These are phyloP conservation scores for Callipepla squamata DNA, from an alignment of 2,113 vertebrate species.

Conservation along the genomic window DNA sequence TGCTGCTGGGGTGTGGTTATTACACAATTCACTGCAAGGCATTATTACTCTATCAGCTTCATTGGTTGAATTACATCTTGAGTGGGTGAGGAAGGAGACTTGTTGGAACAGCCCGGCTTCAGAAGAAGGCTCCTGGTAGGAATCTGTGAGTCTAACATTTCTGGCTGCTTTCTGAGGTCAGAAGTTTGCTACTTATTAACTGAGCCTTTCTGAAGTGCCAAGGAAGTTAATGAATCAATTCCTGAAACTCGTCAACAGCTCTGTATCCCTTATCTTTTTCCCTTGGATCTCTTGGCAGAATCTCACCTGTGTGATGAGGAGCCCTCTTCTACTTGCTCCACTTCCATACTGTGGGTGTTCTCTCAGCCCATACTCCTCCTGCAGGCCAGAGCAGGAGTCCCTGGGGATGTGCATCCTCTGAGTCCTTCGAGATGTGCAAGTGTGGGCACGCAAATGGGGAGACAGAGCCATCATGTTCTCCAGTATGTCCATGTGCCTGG, in stretches of 20 bases:
- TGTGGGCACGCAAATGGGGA: not conserved
- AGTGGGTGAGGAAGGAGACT: constrained; percentile 49
- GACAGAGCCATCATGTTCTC: not conserved
- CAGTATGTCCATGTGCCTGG: not conserved
- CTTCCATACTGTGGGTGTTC: not conserved
- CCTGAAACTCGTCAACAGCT: constrained; percentile 28
- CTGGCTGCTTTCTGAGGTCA: constrained; percentile 36
- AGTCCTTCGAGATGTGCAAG: not conserved
- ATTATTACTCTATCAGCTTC: constrained; percentile 14
- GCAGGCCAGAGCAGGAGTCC: not conserved
- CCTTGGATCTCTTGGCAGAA: not conserved
- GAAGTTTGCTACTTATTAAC: constrained; percentile 36
- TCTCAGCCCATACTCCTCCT: not conserved
- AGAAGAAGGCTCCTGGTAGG: not conserved
- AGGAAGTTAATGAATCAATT: constrained; percentile 31
- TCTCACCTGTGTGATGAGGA: not conserved
- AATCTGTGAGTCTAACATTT: not conserved
- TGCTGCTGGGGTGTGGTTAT: not conserved
- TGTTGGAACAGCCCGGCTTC: constrained; percentile 46
- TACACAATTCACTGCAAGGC: constrained; percentile 20
- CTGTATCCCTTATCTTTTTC: not conserved
- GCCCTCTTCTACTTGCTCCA: fast-evolving
- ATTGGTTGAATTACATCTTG: not conserved
- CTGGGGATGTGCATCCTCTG: not conserved
- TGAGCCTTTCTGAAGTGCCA: not conserved